phyloP scores from a whole-genome alignment of 2,888 invertebrate species.

The Epirrita christyi region DNA sequence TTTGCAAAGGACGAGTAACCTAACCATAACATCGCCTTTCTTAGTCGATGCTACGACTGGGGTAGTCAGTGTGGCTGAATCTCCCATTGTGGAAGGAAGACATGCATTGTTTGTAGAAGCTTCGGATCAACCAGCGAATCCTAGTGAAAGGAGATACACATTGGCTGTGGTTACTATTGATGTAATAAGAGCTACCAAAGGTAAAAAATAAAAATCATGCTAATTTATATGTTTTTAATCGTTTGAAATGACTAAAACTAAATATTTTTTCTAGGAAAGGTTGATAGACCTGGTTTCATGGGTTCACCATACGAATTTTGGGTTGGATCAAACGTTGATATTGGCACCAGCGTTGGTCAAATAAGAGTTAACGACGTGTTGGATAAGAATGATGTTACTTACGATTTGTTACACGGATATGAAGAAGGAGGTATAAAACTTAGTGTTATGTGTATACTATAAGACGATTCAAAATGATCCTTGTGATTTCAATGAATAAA shows the following conservation, averaged over 20 bases:
- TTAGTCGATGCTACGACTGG: constrained; percentile 89
- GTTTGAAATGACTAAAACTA: constrained; percentile 1
- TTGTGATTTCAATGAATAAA: too few species aligned
- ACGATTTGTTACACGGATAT: constrained; percentile 93
- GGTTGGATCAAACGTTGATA: constrained; percentile 93
- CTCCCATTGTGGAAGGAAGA: constrained; percentile 88
- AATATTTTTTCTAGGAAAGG: constrained; percentile 65
- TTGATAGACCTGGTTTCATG: constrained; percentile 90
- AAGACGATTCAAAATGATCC: too few species aligned
- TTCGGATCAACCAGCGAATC: constrained; percentile 92
- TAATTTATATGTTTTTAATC: not conserved
- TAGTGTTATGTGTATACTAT: too few species aligned
- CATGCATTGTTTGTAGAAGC: constrained; percentile 94
- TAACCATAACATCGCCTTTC: constrained; percentile 88
- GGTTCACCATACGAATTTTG: constrained; percentile 95
- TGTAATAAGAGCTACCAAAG: constrained; percentile 84
- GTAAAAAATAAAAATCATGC: constrained; percentile 46
- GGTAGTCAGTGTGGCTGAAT: constrained; percentile 86
- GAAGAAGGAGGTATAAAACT: constrained; percentile 88
- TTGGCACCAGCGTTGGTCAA: constrained; percentile 94
- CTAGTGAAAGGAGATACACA: constrained; percentile 92
- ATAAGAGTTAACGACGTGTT: constrained; percentile 90
- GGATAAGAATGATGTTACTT: constrained; percentile 87
- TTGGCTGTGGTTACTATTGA: constrained; percentile 94
- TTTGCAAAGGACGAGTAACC: constrained; percentile 88